Conservation (phyloP, 2,113 vertebrate species). For the Lichenostomus cassidix region DNA sequence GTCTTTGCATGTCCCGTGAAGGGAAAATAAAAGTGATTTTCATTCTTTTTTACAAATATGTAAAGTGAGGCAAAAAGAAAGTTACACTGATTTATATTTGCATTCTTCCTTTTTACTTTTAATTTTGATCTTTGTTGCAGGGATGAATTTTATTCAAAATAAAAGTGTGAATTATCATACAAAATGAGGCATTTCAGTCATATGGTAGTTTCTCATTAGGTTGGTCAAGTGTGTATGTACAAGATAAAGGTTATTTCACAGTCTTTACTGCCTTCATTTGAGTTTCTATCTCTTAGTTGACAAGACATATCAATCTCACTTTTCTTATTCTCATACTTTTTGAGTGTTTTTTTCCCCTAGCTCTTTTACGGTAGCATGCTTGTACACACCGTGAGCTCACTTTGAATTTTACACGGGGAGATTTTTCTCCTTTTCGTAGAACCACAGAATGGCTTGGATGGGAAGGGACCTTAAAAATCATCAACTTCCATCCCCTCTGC, state of each 20-base stretch:
- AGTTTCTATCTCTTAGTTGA: neutral
- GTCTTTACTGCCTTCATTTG: neutral
- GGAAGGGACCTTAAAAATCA: neutral
- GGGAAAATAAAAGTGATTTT: neutral
- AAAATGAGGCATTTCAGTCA: neutral
- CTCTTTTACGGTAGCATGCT: neutral
- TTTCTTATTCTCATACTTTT: neutral
- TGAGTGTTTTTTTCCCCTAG: too few species aligned
- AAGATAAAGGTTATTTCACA: neutral
- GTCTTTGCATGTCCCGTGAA: fast-evolving
- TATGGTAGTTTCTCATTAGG: neutral
- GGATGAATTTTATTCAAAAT: neutral
- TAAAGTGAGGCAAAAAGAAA: neutral
- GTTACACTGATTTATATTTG: neutral
- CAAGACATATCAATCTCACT: neutral
- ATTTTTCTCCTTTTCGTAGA: neutral
- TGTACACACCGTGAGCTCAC: neutral
- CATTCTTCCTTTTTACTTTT: neutral
- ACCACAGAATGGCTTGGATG: neutral
- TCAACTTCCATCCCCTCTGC: neutral
- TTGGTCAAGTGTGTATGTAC: neutral
- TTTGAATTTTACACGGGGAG: fast-evolving
- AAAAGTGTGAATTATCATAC: neutral
- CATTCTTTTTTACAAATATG: neutral
- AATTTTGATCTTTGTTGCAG: neutral